Evolutionary conservation across 2,888 invertebrate species (phyloP).

Genomic region (Xestia rhomboidea): DNA sequence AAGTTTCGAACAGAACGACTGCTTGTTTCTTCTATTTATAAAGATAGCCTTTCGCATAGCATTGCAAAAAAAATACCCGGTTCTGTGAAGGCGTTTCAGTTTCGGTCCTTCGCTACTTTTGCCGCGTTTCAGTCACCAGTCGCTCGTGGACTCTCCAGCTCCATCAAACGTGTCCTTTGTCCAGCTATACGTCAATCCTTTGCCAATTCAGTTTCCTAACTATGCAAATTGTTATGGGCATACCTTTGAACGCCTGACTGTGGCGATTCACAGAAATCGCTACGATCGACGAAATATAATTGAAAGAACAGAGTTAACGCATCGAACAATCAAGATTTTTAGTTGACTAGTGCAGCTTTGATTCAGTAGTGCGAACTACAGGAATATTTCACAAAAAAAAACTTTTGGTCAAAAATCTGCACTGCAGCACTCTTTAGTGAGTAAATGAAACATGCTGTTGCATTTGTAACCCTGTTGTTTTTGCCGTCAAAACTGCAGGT

Average conservation of each 20-base stretch:
- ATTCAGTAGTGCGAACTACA: neutral
- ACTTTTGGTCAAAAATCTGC: neutral
- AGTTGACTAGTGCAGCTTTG: constrained; percentile 8
- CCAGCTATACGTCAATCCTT: neutral
- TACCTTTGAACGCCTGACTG: neutral
- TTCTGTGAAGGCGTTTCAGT: neutral
- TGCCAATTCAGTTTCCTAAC: constrained; percentile 6
- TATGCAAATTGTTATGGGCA: neutral
- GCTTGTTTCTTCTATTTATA: neutral
- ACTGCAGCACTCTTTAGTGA: neutral
- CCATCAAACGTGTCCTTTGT: constrained; percentile 5
- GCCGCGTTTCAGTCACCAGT: neutral
- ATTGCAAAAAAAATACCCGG: neutral
- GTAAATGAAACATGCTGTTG: neutral
- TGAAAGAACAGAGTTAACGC: neutral
- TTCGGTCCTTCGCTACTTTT: constrained; percentile 1
- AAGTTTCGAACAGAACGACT: neutral
- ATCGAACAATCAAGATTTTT: constrained; percentile 6
- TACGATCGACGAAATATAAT: neutral
- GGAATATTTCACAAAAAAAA: neutral
- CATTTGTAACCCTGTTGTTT: neutral
- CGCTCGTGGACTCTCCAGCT: neutral
- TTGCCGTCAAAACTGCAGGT: neutral
- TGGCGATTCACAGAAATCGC: neutral
- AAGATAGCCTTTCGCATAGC: neutral